A percentile compares a stretch with the other conserved stretches of the same genome.
Evolutionary conservation across 37 sponge, comb jelly and placozoan genomes (phyloP).

Genomic region (Crambe crambe): DNA sequence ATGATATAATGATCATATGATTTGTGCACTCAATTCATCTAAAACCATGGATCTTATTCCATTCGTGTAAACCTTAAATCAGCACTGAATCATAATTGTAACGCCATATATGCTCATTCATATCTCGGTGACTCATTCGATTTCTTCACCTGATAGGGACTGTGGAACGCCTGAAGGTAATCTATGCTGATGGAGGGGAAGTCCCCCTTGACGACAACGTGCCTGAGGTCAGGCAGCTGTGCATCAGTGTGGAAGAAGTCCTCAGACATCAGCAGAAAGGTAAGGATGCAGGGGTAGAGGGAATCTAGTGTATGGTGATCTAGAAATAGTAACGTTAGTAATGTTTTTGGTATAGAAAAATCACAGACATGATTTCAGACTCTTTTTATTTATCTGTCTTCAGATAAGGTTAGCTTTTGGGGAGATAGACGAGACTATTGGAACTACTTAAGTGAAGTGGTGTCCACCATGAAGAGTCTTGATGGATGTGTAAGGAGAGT

Average conservation of each 20-base stretch:
- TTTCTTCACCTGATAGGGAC: constrained; percentile 21
- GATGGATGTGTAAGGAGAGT: constrained; percentile 48
- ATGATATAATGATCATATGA: too few relatives aligned
- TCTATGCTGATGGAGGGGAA: constrained; percentile 24
- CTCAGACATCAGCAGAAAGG: constrained; percentile 80
- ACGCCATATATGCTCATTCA: too few relatives aligned
- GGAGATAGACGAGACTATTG: constrained; percentile 82
- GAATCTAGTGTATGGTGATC: too few relatives aligned
- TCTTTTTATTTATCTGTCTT: not conserved
- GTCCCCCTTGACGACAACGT: constrained; percentile 48
- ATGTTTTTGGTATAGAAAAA: too few relatives aligned
- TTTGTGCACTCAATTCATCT: too few relatives aligned
- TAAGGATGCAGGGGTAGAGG: constrained; percentile 10
- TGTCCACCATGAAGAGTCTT: constrained; percentile 50
- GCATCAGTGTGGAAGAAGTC: constrained; percentile 53
- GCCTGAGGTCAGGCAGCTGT: constrained; percentile 54
- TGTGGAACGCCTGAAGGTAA: constrained; percentile 61
- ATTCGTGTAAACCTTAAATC: too few relatives aligned
- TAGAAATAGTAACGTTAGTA: too few relatives aligned
- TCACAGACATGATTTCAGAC: too few relatives aligned
- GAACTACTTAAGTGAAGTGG: constrained; percentile 58
- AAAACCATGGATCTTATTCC: too few relatives aligned
- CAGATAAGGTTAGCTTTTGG: constrained; percentile 84
- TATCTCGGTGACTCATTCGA: too few relatives aligned
- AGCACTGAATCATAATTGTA: too few relatives aligned